Evolutionary conservation across 2,113 vertebrate genomes (phyloP), one percentile per base, ranked within the genome.

Genomic region (Xerus inauris): DNA sequence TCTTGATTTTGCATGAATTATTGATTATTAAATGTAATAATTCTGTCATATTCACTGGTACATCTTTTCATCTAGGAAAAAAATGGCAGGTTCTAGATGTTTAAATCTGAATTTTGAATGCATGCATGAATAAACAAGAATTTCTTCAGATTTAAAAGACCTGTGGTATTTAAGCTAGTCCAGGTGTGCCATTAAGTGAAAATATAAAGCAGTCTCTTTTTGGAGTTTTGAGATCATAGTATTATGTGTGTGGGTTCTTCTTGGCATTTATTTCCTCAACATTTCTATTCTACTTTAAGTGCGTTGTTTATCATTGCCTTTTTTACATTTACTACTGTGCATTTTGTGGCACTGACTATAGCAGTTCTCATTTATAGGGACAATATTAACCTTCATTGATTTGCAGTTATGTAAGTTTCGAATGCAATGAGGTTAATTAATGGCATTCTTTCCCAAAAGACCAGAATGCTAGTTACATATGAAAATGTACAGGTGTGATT

Each of bases 391-490:
- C 28, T 76, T 0, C 4, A 72, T 71, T 93, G 47, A 95, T 84
- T 54, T 92, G 47, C 10, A 80, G 80, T n/a, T 71, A 16, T 54
- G 42, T 72, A 80, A 47, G 35, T 84, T 89, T 93, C 88, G 72
- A 85, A 62, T 89, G n/a, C 11, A 77, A 24, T 87, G 32, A 79
- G 6, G 3, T 76, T 95, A 57, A 76, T 89, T 95, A n/a, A 51
- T 94, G 75, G 28, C 19, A 89, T 73, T 80, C 14, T 86, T 89
- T 92, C 22, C 49, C 13, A 10, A 75, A 87, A 92, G 64, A 84
- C 3, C 45, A 67, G 51, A 67, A 84, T 54, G 71, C 67, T 8
- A 67, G 67, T 40, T 49, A 13, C 86, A 40, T 59, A 59, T 49
- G 6, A 73, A 75, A 72, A 30, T 26, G 0, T 40, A 17, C 30